Evolutionary conservation across 2,113 vertebrate species (phyloP), one percentile per base, ranked within the genome.

Genomic region (Platycercus adscitus): DNA sequence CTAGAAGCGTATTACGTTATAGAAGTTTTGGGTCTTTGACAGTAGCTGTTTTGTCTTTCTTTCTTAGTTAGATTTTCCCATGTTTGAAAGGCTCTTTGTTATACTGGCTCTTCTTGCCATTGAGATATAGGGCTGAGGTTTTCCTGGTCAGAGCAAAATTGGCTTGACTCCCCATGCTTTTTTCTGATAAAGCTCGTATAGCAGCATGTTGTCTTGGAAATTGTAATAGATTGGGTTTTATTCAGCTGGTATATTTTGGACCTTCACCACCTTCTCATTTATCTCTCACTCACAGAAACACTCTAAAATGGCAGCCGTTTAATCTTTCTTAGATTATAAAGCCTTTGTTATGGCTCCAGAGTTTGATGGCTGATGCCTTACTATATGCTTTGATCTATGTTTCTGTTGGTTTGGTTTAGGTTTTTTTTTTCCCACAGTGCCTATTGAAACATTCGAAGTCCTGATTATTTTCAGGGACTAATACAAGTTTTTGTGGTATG

Each of bases 21-120:
- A 58, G 64, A 78, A 71, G 29, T 81, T 78, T 37, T 46, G n/a
- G 11, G 89, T 86, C 71, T 96, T 87, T 89, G 80, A 87, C 88
- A 92, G 90, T 86, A 79, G 77, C 61, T 64, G 17, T 33, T 85
- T 90, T 96, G 91, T 92, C 63, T n/a, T 88, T 37, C 33, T 88
- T n/a, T 58, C 33, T 47, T 28, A 58, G 46, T 69, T 71, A 29
- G 35, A 43, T 77, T 93, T 95, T 33, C 46, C 84, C 2, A 0
- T 80, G 28, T 73, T 83, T 94, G 33, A 97, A 97, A 89, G 87
- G 72, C 71, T 85, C 91, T 95, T 94, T 96, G 95, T 94, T 92
- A 3, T 7, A 9, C 39, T 88, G 60, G 47, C 81, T 82, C 14
- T 18, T 94, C 86, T 64, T 72, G 24, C 70, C 83, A 61, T 80